Percentiles rank a stretch among this genome's conserved stretches.
Conservation (phyloP, 2,888 invertebrate species). For the Sinopyrophorus schimmeli region DNA sequence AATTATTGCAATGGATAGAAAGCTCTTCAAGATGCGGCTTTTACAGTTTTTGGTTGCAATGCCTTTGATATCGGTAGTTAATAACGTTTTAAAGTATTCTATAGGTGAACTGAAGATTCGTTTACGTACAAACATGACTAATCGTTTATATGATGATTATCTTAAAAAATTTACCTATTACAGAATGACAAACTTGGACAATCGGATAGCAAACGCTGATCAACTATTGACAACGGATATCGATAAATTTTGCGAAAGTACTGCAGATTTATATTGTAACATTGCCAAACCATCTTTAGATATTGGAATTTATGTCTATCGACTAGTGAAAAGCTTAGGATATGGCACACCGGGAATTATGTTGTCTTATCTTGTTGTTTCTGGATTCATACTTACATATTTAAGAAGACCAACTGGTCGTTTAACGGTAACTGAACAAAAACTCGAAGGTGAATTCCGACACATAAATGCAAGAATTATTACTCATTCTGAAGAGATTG, state of each 20-base stretch:
- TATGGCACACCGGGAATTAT: slow-evolving; percentile 88
- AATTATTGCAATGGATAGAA: slow-evolving; percentile 85
- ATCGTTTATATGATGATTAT: slow-evolving; percentile 87
- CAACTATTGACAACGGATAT: slow-evolving; percentile 95
- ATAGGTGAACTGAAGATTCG: slow-evolving; percentile 91
- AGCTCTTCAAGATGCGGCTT: slow-evolving; percentile 74
- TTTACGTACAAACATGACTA: slow-evolving; percentile 85
- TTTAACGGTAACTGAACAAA: slow-evolving; percentile 93
- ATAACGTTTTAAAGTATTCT: slow-evolving; percentile 92
- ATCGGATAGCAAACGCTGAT: slow-evolving; percentile 93
- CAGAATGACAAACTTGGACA: slow-evolving; percentile 94
- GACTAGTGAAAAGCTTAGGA: slow-evolving; percentile 79
- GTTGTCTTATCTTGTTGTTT: slow-evolving; percentile 83
- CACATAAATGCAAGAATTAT: slow-evolving; percentile 95
- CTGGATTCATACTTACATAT: slow-evolving; percentile 85
- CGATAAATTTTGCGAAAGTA: slow-evolving; percentile 95
- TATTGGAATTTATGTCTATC: slow-evolving; percentile 90
- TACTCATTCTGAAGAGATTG: slow-evolving; percentile 95
- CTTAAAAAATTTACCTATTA: slow-evolving; percentile 96
- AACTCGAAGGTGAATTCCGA: slow-evolving; percentile 97
- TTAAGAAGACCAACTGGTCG: slow-evolving; percentile 83
- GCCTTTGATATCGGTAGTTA: slow-evolving; percentile 91
- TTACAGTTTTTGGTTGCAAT: slow-evolving; percentile 80
- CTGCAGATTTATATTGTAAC: slow-evolving; percentile 95
- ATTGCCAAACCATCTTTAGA: slow-evolving; percentile 94